phyloP scores from a whole-genome alignment of 2,888 invertebrate genomes.

The Tolmerus cingulatus region DNA sequence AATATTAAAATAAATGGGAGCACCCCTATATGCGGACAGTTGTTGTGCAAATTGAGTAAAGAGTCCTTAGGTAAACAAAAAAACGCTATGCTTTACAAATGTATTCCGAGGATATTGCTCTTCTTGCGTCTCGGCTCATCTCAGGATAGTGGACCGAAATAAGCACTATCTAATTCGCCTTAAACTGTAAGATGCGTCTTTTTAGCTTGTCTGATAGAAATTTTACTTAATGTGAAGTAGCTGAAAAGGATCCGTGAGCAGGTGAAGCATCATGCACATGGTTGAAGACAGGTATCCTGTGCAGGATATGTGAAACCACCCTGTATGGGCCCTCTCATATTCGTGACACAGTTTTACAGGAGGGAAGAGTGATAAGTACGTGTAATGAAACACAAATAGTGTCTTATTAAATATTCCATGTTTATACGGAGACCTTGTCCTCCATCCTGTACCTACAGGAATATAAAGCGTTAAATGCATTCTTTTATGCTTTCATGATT shows the following conservation, averaged over 20 bases:
- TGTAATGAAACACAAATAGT: conserved; percentile 15
- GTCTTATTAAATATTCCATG: conserved; percentile 32
- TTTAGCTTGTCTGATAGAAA: not conserved
- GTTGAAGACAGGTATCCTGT: not conserved
- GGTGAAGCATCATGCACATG: not conserved
- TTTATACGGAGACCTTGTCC: conserved; percentile 16
- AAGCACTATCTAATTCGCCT: not conserved
- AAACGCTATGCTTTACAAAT: not conserved
- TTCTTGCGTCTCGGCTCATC: not conserved
- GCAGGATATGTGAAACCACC: not conserved
- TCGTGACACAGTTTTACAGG: conserved; percentile 17
- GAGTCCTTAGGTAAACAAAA: not conserved
- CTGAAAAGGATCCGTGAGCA: not conserved
- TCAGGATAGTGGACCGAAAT: not conserved
- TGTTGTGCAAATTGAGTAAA: too few relatives aligned
- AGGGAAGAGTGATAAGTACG: not conserved
- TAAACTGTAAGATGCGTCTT: not conserved
- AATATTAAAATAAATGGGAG: not conserved
- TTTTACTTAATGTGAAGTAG: not conserved
- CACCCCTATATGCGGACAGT: not conserved
- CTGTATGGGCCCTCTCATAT: not conserved
- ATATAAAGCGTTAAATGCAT: conserved; percentile 1
- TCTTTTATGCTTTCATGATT: conserved; percentile 11
- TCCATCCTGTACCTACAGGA: not conserved
- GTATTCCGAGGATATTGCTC: not conserved